A percentile compares a stretch with the other conserved stretches of the same genome.
Conservation (phyloP, 2,113 vertebrate genomes). For the Orientallactaga bullata region DNA sequence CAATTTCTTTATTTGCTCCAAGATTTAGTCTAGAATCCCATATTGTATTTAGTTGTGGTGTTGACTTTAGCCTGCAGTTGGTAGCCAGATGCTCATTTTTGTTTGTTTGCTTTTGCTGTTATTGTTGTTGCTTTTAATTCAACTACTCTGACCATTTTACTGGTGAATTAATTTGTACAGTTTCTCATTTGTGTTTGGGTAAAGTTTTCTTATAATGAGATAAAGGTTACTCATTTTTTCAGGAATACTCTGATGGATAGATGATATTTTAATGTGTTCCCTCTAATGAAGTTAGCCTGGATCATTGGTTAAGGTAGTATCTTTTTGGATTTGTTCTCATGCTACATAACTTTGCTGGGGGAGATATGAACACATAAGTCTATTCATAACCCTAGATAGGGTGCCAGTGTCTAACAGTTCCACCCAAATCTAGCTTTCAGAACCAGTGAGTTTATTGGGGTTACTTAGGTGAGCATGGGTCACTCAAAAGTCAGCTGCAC, state of each 20-base stretch:
- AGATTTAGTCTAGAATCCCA: not conserved
- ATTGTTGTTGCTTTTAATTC: not conserved
- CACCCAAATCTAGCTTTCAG: too few relatives aligned
- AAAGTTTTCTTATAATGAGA: constrained; percentile 2
- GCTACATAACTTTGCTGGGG: too few relatives aligned
- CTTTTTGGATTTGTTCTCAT: not conserved
- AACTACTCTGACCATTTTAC: not conserved
- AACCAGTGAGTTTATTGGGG: too few relatives aligned
- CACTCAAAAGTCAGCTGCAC: too few relatives aligned
- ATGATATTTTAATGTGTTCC: not conserved
- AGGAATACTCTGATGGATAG: not conserved
- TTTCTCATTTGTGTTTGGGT: constrained; percentile 14
- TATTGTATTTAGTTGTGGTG: not conserved
- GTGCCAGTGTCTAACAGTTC: too few relatives aligned
- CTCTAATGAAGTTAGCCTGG: not conserved
- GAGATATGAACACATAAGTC: too few relatives aligned
- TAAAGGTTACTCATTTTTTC: not conserved
- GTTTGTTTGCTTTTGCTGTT: not conserved
- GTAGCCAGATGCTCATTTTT: not conserved
- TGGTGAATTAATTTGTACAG: not conserved
- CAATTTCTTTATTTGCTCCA: not conserved
- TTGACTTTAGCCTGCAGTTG: not conserved
- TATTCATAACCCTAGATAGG: too few relatives aligned
- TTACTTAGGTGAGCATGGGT: too few relatives aligned
- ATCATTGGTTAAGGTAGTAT: not conserved